These are phyloP conservation scores for Venturia canescens DNA, from an alignment of 1,140 invertebrate genomes.

Conservation along the genomic window DNA sequence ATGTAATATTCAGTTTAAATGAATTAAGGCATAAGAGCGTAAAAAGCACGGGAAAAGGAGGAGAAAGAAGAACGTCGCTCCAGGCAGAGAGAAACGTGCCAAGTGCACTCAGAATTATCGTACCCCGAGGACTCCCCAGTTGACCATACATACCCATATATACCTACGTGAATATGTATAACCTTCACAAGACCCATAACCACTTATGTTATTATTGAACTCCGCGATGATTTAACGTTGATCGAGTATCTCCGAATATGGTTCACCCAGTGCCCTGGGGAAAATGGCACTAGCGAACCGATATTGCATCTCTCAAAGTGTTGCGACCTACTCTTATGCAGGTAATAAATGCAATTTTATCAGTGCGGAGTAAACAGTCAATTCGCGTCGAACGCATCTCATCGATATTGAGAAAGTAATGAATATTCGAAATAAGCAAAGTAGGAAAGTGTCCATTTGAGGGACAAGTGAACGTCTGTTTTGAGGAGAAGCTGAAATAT, in stretches of 20 bases:
- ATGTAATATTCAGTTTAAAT: slow-evolving; percentile 26
- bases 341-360: neutral
- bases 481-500: neutral
- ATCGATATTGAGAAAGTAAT: neutral
- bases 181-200: neutral
- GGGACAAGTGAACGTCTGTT: no score
- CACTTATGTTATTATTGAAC: slow-evolving; percentile 46
- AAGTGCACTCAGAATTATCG: slow-evolving; percentile 55
- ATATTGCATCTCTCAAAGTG: slow-evolving; percentile 53
- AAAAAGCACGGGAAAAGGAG: neutral
- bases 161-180: neutral
- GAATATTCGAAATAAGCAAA: neutral
- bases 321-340: neutral
- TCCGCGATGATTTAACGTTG: slow-evolving; percentile 61
- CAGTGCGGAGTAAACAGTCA: neutral
- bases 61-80: neutral
- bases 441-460: neutral
- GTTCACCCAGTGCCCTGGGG: slow-evolving; percentile 44
- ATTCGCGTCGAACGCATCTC: neutral
- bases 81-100: slow-evolving; percentile 40
- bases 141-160: slow-evolving; percentile 29
- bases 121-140: slow-evolving; percentile 48
- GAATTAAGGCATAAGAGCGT: slow-evolving; percentile 21
- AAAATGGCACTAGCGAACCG: slow-evolving; percentile 38
- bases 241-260: slow-evolving; percentile 63